Percentiles rank a stretch among this genome's conserved stretches.
Conservation (phyloP, 2,797 vertebrate genomes). For the Botia kubotai region DNA sequence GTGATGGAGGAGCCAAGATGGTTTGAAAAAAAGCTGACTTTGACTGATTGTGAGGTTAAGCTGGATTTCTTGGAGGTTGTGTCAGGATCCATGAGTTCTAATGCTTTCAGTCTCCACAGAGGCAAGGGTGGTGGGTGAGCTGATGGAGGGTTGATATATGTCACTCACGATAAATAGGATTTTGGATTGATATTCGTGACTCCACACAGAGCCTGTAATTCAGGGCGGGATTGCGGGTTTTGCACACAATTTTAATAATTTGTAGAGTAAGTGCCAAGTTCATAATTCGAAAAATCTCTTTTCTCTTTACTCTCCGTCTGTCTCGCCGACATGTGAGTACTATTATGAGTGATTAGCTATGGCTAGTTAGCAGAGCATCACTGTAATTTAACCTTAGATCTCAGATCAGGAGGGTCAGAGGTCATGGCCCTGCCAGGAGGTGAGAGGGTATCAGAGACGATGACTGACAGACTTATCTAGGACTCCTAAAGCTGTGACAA, state of each 20-base stretch:
- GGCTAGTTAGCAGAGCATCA: slow-evolving; percentile 20
- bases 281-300: no score
- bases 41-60: slow-evolving; percentile 1
- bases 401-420: slow-evolving; percentile 43
- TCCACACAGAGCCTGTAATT: neutral
- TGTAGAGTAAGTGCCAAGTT: neutral
- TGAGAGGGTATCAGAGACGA: slow-evolving; percentile 44
- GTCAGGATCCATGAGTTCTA: neutral
- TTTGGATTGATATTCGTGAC: neutral
- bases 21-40: slow-evolving; percentile 27
- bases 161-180: neutral
- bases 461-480: slow-evolving; percentile 51
- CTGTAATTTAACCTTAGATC: slow-evolving; percentile 32
- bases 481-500: slow-evolving; percentile 38
- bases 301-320: no score
- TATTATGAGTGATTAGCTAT: slow-evolving; percentile 10
- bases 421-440: slow-evolving; percentile 40
- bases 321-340: neutral
- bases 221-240: no score
- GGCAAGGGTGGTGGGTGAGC: neutral
- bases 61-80: slow-evolving; percentile 6
- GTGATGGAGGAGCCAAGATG: neutral
- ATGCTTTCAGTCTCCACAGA: neutral
- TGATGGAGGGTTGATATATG: neutral
- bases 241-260: neutral